phyloP scores from a whole-genome alignment of 2,797 vertebrate genomes.

The Lepilemur septentrionalis region DNA sequence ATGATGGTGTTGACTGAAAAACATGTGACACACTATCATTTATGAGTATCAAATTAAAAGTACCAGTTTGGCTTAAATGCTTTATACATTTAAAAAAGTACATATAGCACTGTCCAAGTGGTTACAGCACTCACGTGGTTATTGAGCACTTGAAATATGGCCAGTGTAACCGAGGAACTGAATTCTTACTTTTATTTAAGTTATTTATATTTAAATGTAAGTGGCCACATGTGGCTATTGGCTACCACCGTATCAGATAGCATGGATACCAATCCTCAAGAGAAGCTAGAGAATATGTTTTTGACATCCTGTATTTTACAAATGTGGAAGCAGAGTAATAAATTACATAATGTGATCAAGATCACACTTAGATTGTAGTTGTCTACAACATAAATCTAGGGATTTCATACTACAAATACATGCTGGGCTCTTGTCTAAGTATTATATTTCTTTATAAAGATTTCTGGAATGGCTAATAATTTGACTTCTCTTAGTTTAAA shows the following conservation, averaged over 20 bases:
- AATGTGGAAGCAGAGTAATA: neutral
- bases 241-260: neutral
- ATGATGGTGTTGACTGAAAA: neutral
- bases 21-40: neutral
- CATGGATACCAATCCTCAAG: neutral
- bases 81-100: neutral
- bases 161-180: neutral
- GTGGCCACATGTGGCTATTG: neutral
- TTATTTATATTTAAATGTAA: neutral
- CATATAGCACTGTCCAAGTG: neutral
- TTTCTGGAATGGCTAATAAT: neutral
- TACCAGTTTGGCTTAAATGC: neutral
- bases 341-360: neutral
- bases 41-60: neutral
- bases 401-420: neutral
- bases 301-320: neutral
- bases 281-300: neutral
- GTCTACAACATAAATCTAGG: neutral
- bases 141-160: neutral
- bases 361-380: neutral
- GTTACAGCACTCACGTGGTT: neutral
- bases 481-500: neutral
- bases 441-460: neutral
- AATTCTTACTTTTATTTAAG: neutral
- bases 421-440: neutral